phyloP scores from a whole-genome alignment of 2,797 vertebrate species.

The Eleutherodactylus coqui region DNA sequence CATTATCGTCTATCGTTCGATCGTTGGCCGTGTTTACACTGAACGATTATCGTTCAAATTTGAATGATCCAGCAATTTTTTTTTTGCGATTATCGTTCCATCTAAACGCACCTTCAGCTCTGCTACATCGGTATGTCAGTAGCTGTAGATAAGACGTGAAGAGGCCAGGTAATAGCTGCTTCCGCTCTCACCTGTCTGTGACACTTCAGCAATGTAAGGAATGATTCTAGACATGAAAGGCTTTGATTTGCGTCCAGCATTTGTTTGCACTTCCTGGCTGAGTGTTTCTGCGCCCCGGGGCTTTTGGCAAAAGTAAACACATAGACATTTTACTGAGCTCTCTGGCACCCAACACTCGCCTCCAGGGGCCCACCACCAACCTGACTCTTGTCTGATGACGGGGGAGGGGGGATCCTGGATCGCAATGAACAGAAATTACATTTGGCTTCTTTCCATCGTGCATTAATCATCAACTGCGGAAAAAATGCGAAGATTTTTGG shows the following conservation, averaged over 20 bases:
- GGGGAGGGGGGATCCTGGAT: conserved; percentile 60
- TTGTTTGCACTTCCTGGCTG: conserved; percentile 70
- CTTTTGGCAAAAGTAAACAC: conserved; percentile 72
- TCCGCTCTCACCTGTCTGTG: conserved; percentile 61
- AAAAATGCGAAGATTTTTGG: neutral
- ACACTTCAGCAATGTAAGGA: conserved; percentile 65
- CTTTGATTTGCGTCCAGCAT: conserved; percentile 64
- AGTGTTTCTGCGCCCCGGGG: conserved; percentile 62
- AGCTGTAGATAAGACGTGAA: conserved; percentile 1
- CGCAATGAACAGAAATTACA: conserved; percentile 45
- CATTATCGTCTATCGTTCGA: too few species aligned
- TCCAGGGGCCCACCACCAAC: conserved; percentile 9
- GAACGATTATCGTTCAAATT: too few species aligned
- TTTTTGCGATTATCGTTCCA: too few species aligned
- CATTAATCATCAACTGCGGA: conserved; percentile 37
- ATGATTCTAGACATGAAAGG: conserved; percentile 60
- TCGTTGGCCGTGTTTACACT: too few species aligned
- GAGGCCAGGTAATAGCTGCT: conserved; percentile 11
- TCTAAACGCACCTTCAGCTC: neutral
- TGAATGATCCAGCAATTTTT: too few species aligned
- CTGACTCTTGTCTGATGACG: conserved; percentile 25
- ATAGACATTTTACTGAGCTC: conserved; percentile 67
- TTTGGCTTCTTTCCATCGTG: conserved; percentile 35
- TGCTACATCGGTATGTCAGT: conserved; percentile 17
- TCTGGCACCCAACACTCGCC: conserved; percentile 65